Conservation (phyloP, 2,888 invertebrate species). For the Petrophora chlorosata region DNA sequence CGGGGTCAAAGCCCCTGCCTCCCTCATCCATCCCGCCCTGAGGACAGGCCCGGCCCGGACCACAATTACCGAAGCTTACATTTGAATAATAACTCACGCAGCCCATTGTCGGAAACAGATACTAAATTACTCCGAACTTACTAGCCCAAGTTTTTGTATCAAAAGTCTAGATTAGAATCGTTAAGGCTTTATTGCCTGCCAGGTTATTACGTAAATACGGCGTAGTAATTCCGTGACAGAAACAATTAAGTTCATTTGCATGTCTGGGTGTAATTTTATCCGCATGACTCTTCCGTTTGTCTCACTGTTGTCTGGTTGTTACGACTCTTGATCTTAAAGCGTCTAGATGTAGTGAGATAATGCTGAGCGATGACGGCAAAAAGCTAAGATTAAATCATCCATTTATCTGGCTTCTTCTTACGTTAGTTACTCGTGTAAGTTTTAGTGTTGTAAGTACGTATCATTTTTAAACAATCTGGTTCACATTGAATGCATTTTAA, state of each 20-base stretch:
- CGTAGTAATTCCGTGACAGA: constrained; percentile 53
- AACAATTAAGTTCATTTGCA: constrained; percentile 64
- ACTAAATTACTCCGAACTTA: constrained; percentile 34
- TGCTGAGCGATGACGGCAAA: constrained; percentile 14
- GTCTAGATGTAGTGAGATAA: constrained; percentile 19
- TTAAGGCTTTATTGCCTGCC: constrained; percentile 25
- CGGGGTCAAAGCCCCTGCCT: constrained; percentile 63
- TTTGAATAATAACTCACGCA: constrained; percentile 37
- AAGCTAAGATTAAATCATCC: constrained; percentile 3
- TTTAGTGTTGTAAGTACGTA: not conserved
- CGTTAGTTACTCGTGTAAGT: not conserved
- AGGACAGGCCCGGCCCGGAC: constrained; percentile 29
- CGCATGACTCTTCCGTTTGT: constrained; percentile 56
- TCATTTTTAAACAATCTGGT: too few relatives aligned
- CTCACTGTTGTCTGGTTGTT: constrained; percentile 58
- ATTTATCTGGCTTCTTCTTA: not conserved
- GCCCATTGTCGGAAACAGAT: constrained; percentile 30
- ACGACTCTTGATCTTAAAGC: constrained; percentile 34
- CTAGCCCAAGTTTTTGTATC: constrained; percentile 27
- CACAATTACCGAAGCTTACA: constrained; percentile 40
- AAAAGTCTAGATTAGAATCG: constrained; percentile 27
- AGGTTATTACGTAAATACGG: constrained; percentile 37
- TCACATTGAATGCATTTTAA: too few relatives aligned
- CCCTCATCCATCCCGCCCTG: constrained; percentile 32
- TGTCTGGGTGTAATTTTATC: constrained; percentile 55